These are phyloP conservation scores for Lordiphosa andalusiaca DNA, from an alignment of 2,888 invertebrate genomes.

Conservation along the genomic window DNA sequence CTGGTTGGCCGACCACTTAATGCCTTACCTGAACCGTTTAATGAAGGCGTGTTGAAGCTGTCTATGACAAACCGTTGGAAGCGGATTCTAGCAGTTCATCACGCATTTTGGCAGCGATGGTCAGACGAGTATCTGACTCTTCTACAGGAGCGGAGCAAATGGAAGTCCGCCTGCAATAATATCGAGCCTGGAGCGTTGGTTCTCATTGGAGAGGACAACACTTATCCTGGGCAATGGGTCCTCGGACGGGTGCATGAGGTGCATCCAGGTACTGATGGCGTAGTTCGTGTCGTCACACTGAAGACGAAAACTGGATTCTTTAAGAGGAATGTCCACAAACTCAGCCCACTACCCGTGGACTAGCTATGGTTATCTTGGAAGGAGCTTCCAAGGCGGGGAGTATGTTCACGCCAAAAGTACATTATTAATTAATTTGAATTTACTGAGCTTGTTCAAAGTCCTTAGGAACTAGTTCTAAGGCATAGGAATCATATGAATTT, in stretches of 20 bases:
- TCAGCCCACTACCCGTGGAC: background rate
- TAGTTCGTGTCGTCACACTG: background rate
- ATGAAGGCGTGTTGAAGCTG: constrained; percentile 11
- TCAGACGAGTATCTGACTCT: background rate
- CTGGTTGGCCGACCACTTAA: constrained; percentile 18
- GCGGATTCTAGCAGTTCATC: background rate
- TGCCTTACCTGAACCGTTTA: background rate
- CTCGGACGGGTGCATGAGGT: constrained; percentile 1
- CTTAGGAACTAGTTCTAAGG: too few species aligned
- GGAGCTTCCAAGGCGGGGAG: constrained; percentile 11
- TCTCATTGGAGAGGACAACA: constrained; percentile 10
- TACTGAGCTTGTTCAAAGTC: too few species aligned
- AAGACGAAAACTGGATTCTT: background rate
- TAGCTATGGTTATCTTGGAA: background rate
- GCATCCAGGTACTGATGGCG: background rate
- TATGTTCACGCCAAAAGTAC: background rate
- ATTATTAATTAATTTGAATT: too few species aligned
- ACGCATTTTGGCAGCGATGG: constrained; percentile 8
- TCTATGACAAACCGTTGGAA: constrained; percentile 4
- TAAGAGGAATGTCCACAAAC: background rate
- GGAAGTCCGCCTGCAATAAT: constrained; percentile 1
- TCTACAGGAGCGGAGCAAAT: constrained; percentile 7
- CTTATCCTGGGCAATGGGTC: background rate
- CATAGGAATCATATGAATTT: too few species aligned
- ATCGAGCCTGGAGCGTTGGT: constrained; percentile 1